phyloP scores from a whole-genome alignment of 2,888 invertebrate genomes.

The Noctua pronuba region DNA sequence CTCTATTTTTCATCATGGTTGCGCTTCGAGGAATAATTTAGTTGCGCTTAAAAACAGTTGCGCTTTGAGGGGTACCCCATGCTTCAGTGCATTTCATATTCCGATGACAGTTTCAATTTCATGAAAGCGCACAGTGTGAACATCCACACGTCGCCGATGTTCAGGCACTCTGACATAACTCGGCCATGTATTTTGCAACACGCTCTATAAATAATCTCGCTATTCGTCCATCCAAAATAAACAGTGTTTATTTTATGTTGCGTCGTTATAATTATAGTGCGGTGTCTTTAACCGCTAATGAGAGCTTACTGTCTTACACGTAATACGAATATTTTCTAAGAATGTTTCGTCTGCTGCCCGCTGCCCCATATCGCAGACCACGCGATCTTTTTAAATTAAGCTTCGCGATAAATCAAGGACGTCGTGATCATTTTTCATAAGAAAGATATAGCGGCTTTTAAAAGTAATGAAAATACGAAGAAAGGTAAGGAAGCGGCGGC shows the following conservation, averaged over 20 bases:
- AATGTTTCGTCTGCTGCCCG: slow-evolving; percentile 52
- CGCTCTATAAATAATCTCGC: slow-evolving; percentile 83
- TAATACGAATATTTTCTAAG: slow-evolving; percentile 69
- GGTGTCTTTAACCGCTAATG: slow-evolving; percentile 89
- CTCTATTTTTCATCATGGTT: no score
- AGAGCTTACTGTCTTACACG: slow-evolving; percentile 78
- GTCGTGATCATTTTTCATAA: slow-evolving; percentile 70
- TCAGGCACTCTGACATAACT: slow-evolving; percentile 86
- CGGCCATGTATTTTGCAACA: slow-evolving; percentile 88
- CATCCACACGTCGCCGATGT: slow-evolving; percentile 68
- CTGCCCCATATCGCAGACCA: slow-evolving; percentile 63
- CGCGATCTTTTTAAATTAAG: slow-evolving; percentile 67
- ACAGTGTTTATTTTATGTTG: slow-evolving; percentile 82
- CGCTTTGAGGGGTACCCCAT: no score
- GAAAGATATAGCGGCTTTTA: slow-evolving; percentile 64
- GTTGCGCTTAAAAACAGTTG: no score
- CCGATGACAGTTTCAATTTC: slow-evolving; percentile 71
- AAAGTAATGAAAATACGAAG: slow-evolving; percentile 64
- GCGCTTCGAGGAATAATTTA: no score
- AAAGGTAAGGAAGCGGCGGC: slow-evolving; percentile 65
- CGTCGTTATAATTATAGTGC: slow-evolving; percentile 83
- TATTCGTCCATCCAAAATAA: slow-evolving; percentile 85
- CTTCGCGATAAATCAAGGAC: slow-evolving; percentile 80
- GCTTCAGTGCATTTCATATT: slow-evolving; percentile 59
- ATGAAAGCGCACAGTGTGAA: slow-evolving; percentile 53